Base-by-base conservation (phyloP, 2,113 vertebrate genomes). In the Nettapus auritus region DNA sequence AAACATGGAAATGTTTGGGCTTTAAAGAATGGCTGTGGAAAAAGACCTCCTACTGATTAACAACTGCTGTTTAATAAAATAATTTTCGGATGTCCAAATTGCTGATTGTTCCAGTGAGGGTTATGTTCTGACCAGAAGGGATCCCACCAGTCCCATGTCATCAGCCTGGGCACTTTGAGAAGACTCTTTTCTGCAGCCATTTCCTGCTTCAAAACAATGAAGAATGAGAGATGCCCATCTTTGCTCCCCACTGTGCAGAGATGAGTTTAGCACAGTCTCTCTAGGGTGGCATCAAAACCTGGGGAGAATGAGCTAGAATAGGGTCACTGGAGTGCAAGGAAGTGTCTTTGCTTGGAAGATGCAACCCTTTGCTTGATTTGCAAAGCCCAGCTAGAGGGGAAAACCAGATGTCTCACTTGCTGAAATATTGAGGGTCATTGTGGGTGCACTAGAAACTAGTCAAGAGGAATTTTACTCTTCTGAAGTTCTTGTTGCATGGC, bases 21-120 rank as follows among this genome's bases (percentile, higher is more conserved):
- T 95, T 83, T 93, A 93, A 93, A 91, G 79, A 96, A 96, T 91
- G 69, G 91, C 56, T 93, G 88, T 95, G 94, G 91, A 96, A 96
- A 93, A 94, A 96, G 93, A 79, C 89, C 91, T 96, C 95, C 94
- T 85, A 90, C 93, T 83, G 94, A 83, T 96, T 95, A 95, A 96
- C 91, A 93, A 67, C 95, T 94, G 93, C 64, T 90, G 68, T 91
- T 95, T 89, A 96, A 96, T 91, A 57, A 91, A 93, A 86, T 94
- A 91, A 96, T 96, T 95, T 96, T 96, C 0, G 26, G 56, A 86
- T 96, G 88, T 90, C 88, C 94, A 96, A 94, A 96, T 81, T 96
- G 71, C 94, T 95, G 96, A 93, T 96, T 96, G 89, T 96, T 94
- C 81, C 75, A 88, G 85, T 31, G 94, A 93, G 76, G 87, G 87